Base-by-base conservation (phyloP, 2,888 invertebrate genomes). In the Euplagia quadripunctaria region DNA sequence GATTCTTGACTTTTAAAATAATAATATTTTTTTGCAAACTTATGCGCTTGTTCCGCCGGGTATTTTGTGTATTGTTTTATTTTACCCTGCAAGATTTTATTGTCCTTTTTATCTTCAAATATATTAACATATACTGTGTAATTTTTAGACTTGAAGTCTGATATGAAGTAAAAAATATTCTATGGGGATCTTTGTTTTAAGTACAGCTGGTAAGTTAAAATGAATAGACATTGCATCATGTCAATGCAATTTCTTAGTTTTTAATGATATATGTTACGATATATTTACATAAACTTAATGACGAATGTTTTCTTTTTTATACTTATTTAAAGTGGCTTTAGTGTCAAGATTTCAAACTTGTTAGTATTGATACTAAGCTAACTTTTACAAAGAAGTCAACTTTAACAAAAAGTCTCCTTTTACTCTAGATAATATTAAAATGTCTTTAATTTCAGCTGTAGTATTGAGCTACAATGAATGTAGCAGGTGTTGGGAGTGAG, bases 381-480 rank as follows among this genome's bases (percentile, higher is more conserved):
- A 31, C 31, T 31, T n/a, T 51, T 17, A 4, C 8, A 20, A 9
- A 58, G n/a, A 20, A 31, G 31, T 58, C 8, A 20, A 58, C 9
- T 4, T 55, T 0, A 8, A 17, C 1, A 52, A 7, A n/a, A 0
- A 55, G 5, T 20, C 4, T 43, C 46, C 20, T 58, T 55, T 20
- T 58, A 52, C 6, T 17, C 7, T 41, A 31, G 9, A 41, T 16
- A 63, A 8, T 41, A 41, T 14, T 63, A 41, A n/a, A 2, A 66
- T 14, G 16, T 49, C 8, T 49, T 20, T 46, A 49, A 12, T 46
- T 82, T 67, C 73, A 75, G 68, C 71, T 87, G 88, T 82, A 82
- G 83, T 82, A 79, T 74, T 75, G 77, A 83, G 82, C 85, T 87
- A 88, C 87, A 83, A 95, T 96, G 95, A 94, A 95, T 83, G 88